Evolutionary conservation across 2,113 vertebrate species (phyloP).

Genomic region (Sturnus vulgaris): DNA sequence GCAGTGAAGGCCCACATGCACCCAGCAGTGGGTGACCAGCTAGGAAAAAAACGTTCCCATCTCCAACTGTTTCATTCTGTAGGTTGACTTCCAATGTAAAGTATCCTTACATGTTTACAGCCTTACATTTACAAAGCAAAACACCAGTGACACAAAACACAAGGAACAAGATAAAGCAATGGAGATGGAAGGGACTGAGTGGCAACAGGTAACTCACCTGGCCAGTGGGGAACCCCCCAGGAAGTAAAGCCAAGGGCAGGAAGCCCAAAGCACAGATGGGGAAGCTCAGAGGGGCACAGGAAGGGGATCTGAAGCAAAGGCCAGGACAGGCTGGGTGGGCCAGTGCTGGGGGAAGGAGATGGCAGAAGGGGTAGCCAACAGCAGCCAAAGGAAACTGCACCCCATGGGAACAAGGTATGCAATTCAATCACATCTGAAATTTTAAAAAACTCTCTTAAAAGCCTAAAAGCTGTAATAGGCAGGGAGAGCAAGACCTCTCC

Average conservation of each 20-base stretch:
- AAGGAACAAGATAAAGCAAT: background rate
- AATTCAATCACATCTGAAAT: background rate
- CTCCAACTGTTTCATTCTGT: background rate
- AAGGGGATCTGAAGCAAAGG: background rate
- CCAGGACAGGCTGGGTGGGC: rapidly evolving
- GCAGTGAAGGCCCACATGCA: rapidly evolving
- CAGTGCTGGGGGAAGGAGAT: background rate
- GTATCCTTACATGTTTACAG: background rate
- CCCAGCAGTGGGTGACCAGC: background rate
- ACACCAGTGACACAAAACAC: background rate
- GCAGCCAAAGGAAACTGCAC: background rate
- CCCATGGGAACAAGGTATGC: background rate
- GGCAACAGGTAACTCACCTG: background rate
- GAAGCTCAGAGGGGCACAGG: rapidly evolving
- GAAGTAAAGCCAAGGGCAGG: background rate
- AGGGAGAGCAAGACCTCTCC: background rate
- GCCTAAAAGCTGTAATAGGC: background rate
- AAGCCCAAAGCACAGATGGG: rapidly evolving
- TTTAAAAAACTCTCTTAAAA: background rate
- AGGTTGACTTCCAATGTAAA: background rate
- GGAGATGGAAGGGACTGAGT: background rate
- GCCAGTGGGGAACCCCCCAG: background rate
- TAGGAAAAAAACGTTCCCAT: rapidly evolving
- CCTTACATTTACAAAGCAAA: background rate
- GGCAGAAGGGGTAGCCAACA: background rate